Conservation (phyloP, 2,888 invertebrate species). For the Panzeria rudis region DNA sequence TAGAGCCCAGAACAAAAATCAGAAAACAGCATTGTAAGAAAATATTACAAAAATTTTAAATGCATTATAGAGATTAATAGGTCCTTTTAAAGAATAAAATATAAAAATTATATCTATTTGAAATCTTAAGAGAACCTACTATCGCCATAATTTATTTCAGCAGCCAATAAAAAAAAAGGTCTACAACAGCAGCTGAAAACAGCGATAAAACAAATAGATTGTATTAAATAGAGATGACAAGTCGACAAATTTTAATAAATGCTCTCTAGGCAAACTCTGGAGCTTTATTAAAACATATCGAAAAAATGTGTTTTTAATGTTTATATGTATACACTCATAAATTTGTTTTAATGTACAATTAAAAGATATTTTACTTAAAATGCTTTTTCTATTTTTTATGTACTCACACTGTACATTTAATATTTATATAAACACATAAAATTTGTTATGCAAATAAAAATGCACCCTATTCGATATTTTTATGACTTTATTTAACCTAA, state of each 20-base stretch:
- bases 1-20: no score
- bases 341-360: background rate
- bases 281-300: background rate
- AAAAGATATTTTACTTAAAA: background rate
- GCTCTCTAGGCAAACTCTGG: background rate
- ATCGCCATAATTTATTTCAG: background rate
- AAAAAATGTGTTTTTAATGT: background rate
- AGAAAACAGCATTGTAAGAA: no score
- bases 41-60: no score
- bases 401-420: background rate
- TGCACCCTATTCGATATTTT: conserved; percentile 22
- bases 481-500: conserved; percentile 68
- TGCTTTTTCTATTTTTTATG: background rate
- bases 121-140: background rate
- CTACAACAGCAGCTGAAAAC: no score
- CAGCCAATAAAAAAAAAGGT: background rate
- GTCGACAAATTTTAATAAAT: background rate
- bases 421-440: conserved; percentile 29
- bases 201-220: background rate
- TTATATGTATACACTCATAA: background rate
- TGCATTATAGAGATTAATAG: no score
- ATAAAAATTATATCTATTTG: no score
- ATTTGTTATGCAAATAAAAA: conserved; percentile 25
- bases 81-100: no score
- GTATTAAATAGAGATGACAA: background rate